phyloP scores from a whole-genome alignment of 2,113 vertebrate species.

The Leptosomus discolor region DNA sequence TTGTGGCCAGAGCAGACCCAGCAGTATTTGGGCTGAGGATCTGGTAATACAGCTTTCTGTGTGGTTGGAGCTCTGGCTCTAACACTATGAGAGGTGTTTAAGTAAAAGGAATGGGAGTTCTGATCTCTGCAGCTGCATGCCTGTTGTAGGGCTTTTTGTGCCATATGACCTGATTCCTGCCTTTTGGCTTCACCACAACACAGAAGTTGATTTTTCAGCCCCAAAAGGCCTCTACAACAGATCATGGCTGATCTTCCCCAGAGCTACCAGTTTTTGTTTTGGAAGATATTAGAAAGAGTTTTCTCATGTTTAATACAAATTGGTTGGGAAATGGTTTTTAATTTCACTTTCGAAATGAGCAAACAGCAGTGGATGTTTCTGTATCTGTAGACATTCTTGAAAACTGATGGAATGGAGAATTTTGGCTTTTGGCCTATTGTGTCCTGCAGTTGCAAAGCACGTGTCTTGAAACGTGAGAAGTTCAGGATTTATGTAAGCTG shows the following conservation, averaged over 20 bases:
- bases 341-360: not conserved
- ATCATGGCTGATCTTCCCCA: not conserved
- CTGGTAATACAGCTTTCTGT: not conserved
- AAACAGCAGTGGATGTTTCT: not conserved
- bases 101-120: not conserved
- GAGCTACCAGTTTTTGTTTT: not conserved
- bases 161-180: not conserved
- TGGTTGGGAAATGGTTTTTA: not conserved
- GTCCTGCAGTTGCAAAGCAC: not conserved
- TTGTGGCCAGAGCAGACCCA: not conserved
- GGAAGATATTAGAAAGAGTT: not conserved
- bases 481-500: not conserved
- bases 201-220: not conserved
- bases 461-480: not conserved
- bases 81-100: not conserved
- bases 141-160: not conserved
- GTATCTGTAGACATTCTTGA: not conserved
- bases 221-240: not conserved
- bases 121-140: not conserved
- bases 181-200: not conserved
- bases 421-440: not conserved
- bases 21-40: not conserved
- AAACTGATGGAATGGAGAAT: not conserved
- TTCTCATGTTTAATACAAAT: not conserved
- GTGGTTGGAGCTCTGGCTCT: not conserved